Evolutionary conservation across 2,113 vertebrate genomes (phyloP), one percentile per base, ranked within the genome.

Genomic region (Stegastes partitus): DNA sequence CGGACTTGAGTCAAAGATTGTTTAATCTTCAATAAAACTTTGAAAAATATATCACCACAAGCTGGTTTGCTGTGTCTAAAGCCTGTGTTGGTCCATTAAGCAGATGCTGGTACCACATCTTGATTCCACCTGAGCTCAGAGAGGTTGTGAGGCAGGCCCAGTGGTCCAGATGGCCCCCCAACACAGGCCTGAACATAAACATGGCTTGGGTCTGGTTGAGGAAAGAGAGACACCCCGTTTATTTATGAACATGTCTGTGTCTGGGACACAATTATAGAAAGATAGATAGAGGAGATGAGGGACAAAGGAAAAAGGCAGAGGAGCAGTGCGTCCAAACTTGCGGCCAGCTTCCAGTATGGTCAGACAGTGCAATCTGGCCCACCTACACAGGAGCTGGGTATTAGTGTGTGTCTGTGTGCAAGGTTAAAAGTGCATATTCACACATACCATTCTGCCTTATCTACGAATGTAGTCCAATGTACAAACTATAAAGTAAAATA

Each of bases 191-290:
- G 56, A 93, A 93, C 83, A 81, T 93, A 94, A 94, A 94, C 93
- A 94, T 79, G 81, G 90, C 85, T 82, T 66, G 86, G 87, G 84
- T 85, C 87, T 87, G 66, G 81, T 85, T 81, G 79, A 85, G 83
- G 78, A 89, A 34, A 34, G 74, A 82, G 70, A 80, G 88, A 91
- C 81, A 80, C 82, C 83, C 87, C 47, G 92, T 94, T 94, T 94
- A 95, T 95, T 94, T 94, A 91, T 94, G 92, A 86, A 93, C 89
- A 85, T 68, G 93, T 95, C 94, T 94, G 89, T 75, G 91, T 93
- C 91, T 92, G 91, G 85, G 82, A 83, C 86, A 84, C 88, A 83
- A 88, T 84, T 91, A 89, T 82, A 89, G 68, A 88, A 85, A 91
- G 89, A 87, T 75, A 91, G 91, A 87, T 87, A 78, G 86, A 89